Evolutionary conservation across 1,140 invertebrate species (phyloP).

Genomic region (Drosophila tsacasi): DNA sequence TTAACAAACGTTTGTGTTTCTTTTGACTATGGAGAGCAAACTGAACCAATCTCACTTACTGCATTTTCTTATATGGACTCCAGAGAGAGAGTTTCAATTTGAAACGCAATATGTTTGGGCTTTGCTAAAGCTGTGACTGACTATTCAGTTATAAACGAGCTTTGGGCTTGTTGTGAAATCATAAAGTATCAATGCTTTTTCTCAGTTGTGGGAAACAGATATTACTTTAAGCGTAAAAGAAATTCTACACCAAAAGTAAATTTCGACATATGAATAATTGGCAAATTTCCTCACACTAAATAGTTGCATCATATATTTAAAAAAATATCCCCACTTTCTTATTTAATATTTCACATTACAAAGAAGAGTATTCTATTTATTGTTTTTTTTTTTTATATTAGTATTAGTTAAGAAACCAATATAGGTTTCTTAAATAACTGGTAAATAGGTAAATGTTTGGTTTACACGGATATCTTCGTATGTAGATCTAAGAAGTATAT

Average conservation of each 20-base stretch:
- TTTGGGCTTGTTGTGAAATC: not conserved
- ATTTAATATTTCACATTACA: too few relatives aligned
- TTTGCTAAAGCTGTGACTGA: conserved; percentile 1
- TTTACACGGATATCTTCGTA: not conserved
- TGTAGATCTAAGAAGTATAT: not conserved
- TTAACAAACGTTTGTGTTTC: conserved; percentile 3
- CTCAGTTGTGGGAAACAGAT: not conserved
- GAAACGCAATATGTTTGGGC: not conserved
- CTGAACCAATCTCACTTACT: not conserved
- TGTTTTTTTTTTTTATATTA: too few relatives aligned
- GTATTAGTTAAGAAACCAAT: too few relatives aligned
- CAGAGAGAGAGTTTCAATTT: not conserved
- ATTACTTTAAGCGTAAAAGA: not conserved
- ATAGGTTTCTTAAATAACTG: not conserved
- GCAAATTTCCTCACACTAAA: not conserved
- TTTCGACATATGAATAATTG: not conserved
- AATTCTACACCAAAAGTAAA: not conserved
- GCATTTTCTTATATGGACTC: conserved; percentile 1
- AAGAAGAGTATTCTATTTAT: too few relatives aligned
- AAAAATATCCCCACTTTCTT: not conserved
- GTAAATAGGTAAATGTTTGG: not conserved
- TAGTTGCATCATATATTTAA: not conserved
- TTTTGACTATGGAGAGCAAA: not conserved
- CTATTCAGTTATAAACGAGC: not conserved
- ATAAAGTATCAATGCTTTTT: not conserved